A percentile compares a stretch with the other conserved stretches of the same genome.
Evolutionary conservation across 2,888 invertebrate species (phyloP).

Genomic region (Lacanobia wlatinum): DNA sequence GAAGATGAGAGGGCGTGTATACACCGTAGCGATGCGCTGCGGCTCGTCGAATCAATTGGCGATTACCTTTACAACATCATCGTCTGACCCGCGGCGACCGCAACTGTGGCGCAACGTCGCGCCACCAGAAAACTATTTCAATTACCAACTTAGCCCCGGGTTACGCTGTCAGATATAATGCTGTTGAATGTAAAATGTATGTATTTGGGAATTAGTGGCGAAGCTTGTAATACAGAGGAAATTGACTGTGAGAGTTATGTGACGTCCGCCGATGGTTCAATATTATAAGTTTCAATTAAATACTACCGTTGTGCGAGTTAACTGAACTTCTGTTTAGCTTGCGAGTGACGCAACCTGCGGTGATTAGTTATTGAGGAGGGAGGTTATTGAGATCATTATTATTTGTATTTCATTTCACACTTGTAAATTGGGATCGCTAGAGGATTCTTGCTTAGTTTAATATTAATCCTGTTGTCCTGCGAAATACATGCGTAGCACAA

Average conservation of each 20-base stretch:
- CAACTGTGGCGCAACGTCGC: conserved; percentile 17
- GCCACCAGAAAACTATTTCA: conserved; percentile 40
- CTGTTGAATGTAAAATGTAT: conserved; percentile 16
- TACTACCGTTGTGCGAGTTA: conserved; percentile 29
- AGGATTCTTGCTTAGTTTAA: no score
- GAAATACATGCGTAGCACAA: no score
- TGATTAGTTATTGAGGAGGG: no score
- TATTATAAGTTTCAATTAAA: conserved; percentile 34
- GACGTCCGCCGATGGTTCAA: neutral
- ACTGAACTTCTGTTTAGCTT: neutral
- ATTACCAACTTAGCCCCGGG: conserved; percentile 49
- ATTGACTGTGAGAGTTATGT: conserved; percentile 43
- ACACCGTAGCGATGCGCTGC: conserved; percentile 1
- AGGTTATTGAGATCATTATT: neutral
- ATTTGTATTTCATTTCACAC: neutral
- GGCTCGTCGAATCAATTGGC: conserved; percentile 23
- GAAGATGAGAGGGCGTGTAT: conserved; percentile 6
- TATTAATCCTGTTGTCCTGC: no score
- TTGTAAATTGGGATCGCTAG: neutral
- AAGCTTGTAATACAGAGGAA: conserved; percentile 31
- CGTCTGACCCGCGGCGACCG: conserved; percentile 11
- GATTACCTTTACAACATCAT: conserved; percentile 26
- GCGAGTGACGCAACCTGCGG: conserved; percentile 17
- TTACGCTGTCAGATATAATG: conserved; percentile 29
- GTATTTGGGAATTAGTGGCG: conserved; percentile 12